Evolutionary conservation across 2,797 vertebrate genomes (phyloP).

Genomic region (Gymnoscopelus braueri): DNA sequence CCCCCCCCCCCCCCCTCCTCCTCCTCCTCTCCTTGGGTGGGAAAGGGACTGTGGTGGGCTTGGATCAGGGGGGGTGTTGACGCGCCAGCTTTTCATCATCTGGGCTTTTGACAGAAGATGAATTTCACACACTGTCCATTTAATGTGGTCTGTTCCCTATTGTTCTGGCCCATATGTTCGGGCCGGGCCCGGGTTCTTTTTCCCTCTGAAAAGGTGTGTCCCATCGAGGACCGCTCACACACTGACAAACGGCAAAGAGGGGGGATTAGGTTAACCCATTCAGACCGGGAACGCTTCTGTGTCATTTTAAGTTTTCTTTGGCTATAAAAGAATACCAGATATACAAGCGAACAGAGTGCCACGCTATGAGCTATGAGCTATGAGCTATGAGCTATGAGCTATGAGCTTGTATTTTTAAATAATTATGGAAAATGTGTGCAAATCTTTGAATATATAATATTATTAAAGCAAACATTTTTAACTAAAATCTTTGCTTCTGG

Average conservation of each 20-base stretch:
- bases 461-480: no score
- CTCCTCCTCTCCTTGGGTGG: conserved; percentile 49
- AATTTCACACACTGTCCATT: conserved; percentile 66
- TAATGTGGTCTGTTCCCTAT: conserved; percentile 42
- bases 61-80: conserved; percentile 60
- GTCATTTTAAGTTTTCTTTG: no score
- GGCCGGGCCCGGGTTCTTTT: conserved; percentile 26
- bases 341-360: no score
- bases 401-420: no score
- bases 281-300: no score
- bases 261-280: conserved; percentile 63
- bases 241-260: conserved; percentile 52
- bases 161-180: conserved; percentile 56
- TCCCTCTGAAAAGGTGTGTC: conserved; percentile 12
- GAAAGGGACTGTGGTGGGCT: conserved; percentile 40
- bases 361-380: no score
- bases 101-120: conserved; percentile 49
- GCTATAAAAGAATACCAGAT: no score
- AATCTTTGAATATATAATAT: no score
- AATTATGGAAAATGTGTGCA: no score
- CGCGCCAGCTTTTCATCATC: conserved; percentile 65
- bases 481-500: no score
- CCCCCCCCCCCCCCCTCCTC: conserved; percentile 15
- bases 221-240: conserved; percentile 27
- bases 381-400: no score